Evolutionary conservation across 2,797 vertebrate species (phyloP).

Genomic region (Lagodon rhomboides): DNA sequence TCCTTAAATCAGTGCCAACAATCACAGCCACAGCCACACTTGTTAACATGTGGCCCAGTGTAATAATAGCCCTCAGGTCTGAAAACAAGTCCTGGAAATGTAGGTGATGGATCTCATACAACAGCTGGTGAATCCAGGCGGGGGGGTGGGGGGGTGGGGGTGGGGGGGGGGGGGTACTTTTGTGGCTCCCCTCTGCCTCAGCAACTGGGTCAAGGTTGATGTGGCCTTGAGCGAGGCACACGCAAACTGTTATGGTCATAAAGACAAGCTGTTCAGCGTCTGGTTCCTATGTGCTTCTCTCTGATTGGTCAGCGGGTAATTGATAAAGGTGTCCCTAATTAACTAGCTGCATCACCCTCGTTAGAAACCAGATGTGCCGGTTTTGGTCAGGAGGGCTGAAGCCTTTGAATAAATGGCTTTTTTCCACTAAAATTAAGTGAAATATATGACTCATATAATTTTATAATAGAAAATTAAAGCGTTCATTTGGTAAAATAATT

Average conservation of each 20-base stretch:
- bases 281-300: slow-evolving; percentile 35
- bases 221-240: slow-evolving; percentile 56
- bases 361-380: slow-evolving; percentile 64
- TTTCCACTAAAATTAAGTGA: slow-evolving; percentile 14
- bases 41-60: slow-evolving; percentile 56
- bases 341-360: slow-evolving; percentile 47
- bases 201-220: slow-evolving; percentile 80
- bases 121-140: slow-evolving; percentile 69
- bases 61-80: slow-evolving; percentile 67
- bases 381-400: slow-evolving; percentile 35
- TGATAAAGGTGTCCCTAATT: slow-evolving; percentile 67
- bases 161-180: not conserved
- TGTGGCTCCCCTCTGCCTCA: slow-evolving; percentile 45
- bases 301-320: slow-evolving; percentile 74
- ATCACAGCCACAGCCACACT: slow-evolving; percentile 1
- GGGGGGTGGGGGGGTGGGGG: not conserved
- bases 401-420: slow-evolving; percentile 24
- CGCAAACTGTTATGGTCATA: slow-evolving; percentile 56
- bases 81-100: slow-evolving; percentile 56
- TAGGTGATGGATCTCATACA: slow-evolving; percentile 68
- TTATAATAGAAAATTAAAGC: slow-evolving; percentile 24
- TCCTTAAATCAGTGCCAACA: slow-evolving; percentile 18
- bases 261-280: slow-evolving; percentile 70
- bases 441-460: slow-evolving; percentile 16
- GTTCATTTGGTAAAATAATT: slow-evolving; percentile 1